A percentile compares a stretch with the other conserved stretches of the same genome.
Evolutionary conservation across 2,797 vertebrate genomes (phyloP).

Genomic region (Naso thynnoides): DNA sequence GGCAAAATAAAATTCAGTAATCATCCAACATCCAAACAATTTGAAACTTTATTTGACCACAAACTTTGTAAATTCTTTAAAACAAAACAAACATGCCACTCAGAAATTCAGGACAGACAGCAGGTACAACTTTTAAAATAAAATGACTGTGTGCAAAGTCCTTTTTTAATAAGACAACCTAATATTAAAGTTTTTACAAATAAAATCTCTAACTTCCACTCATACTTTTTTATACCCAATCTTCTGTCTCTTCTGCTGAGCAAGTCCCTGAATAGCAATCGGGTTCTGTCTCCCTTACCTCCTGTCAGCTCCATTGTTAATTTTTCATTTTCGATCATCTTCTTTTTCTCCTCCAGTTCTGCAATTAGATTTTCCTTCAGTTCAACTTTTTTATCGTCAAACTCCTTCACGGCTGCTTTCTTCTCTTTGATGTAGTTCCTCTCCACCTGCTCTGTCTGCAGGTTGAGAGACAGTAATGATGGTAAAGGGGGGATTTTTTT

Average conservation of each 20-base stretch:
- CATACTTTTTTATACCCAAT: constrained; percentile 17
- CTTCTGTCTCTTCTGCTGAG: constrained; percentile 18
- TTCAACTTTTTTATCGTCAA: constrained; percentile 99
- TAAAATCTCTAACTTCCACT: constrained; percentile 16
- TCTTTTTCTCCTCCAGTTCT: constrained; percentile 98
- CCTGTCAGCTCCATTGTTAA: constrained; percentile 99
- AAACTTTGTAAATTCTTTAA: background rate
- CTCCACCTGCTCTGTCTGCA: constrained; percentile 97
- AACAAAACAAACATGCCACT: background rate
- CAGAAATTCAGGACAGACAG: background rate
- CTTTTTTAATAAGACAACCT: constrained; percentile 7
- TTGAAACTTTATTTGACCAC: background rate
- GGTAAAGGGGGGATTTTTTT: background rate
- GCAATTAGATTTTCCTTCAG: constrained; percentile 98
- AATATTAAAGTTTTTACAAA: constrained; percentile 9
- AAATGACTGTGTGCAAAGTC: too few relatives aligned
- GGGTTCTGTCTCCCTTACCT: constrained; percentile 82
- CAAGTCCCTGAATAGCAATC: too few relatives aligned
- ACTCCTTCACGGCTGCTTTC: constrained; percentile 98
- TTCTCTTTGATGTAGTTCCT: constrained; percentile 98
- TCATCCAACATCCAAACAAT: background rate
- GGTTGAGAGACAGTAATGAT: background rate
- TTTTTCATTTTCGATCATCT: constrained; percentile 99
- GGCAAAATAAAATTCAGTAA: constrained; percentile 15
- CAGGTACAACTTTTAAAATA: too few relatives aligned